Evolutionary conservation across 2,888 invertebrate genomes (phyloP).

Genomic region (Homarus gammarus): DNA sequence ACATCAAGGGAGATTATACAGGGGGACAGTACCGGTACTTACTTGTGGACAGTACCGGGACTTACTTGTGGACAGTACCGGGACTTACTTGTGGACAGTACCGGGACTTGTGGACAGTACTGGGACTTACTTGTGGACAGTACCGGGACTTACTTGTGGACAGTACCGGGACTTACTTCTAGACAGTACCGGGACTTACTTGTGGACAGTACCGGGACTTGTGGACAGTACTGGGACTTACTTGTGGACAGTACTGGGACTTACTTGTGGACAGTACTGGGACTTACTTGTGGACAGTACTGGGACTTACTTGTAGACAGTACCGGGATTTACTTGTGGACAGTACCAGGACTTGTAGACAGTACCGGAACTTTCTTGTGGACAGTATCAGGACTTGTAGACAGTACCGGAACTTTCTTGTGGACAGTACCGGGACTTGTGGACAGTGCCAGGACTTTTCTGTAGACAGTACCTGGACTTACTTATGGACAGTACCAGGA

Average conservation of each 20-base stretch:
- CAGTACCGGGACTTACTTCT: not conserved
- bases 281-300: no score
- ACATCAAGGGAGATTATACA: no score
- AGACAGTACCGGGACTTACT: no score
- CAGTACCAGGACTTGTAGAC: no score
- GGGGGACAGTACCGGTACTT: not conserved
- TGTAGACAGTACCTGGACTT: not conserved
- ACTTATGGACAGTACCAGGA: not conserved
- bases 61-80: no score
- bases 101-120: not conserved
- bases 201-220: no score
- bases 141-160: not conserved
- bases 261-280: not conserved
- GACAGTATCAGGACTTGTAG: not conserved
- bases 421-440: no score
- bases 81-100: no score
- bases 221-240: no score
- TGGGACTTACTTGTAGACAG: not conserved
- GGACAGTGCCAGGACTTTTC: not conserved
- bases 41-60: not conserved
- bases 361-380: not conserved
- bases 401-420: not conserved
- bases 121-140: not conserved
- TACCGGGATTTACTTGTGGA: not conserved
- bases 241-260: no score